Evolutionary conservation across 2,888 invertebrate genomes (phyloP).

Genomic region (Drosophila birchii): DNA sequence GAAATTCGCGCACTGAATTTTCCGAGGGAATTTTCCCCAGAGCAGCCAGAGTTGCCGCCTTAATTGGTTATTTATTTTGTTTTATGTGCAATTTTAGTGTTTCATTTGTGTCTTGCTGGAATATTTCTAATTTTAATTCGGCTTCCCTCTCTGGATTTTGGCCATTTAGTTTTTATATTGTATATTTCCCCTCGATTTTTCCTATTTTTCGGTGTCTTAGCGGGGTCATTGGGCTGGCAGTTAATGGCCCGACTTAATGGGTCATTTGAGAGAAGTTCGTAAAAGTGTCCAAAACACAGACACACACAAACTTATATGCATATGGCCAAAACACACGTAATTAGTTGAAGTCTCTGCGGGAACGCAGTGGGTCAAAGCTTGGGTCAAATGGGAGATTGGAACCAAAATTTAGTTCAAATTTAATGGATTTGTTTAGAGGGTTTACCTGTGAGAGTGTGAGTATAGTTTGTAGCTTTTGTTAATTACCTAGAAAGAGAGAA

Average conservation of each 20-base stretch:
- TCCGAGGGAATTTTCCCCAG: constrained; percentile 41
- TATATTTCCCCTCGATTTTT: constrained; percentile 18
- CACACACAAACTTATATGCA: constrained; percentile 16
- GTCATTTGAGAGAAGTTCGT: constrained; percentile 72
- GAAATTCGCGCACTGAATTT: constrained; percentile 78
- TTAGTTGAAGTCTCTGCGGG: constrained; percentile 38
- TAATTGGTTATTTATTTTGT: constrained; percentile 75
- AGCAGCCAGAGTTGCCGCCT: constrained; percentile 24
- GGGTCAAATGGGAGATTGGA: constrained; percentile 25
- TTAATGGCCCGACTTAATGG: constrained; percentile 74
- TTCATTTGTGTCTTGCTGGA: constrained; percentile 29
- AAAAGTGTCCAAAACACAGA: constrained; percentile 55
- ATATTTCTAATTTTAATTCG: constrained; percentile 56
- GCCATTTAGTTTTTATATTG: background rate
- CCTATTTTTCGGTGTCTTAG: constrained; percentile 47
- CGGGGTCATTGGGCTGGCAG: constrained; percentile 71
- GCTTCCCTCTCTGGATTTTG: constrained; percentile 4
- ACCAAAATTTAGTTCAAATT: constrained; percentile 28
- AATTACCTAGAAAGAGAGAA: constrained; percentile 59
- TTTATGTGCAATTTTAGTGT: constrained; percentile 56
- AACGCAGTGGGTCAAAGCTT: constrained; percentile 31
- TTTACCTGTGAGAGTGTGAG: constrained; percentile 52
- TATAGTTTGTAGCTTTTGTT: background rate
- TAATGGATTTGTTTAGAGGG: constrained; percentile 32
- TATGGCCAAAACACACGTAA: constrained; percentile 27